Conservation (phyloP, 2,113 vertebrate species). For the Muntiacus muntjak region DNA sequence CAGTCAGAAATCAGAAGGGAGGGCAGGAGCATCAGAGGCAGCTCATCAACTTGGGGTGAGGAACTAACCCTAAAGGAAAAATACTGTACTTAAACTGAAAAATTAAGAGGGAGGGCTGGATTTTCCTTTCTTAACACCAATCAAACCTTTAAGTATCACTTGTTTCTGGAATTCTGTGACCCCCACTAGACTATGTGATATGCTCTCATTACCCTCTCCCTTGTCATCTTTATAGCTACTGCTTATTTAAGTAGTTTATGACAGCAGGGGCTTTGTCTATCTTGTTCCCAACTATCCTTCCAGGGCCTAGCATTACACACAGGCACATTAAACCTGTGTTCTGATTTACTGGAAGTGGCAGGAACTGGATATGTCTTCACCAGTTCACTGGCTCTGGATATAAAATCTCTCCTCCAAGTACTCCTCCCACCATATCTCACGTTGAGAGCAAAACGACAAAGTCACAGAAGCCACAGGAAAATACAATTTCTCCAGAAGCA, state of each 20-base stretch:
- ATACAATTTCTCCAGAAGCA: not conserved
- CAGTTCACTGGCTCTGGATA: not conserved
- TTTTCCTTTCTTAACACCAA: not conserved
- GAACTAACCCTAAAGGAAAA: not conserved
- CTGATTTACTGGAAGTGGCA: not conserved
- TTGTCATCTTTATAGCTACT: not conserved
- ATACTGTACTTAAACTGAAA: not conserved
- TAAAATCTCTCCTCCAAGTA: not conserved
- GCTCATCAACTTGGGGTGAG: not conserved
- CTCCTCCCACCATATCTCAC: not conserved
- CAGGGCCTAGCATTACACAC: not conserved
- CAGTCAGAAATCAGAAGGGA: not conserved
- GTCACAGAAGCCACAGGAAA: constrained; percentile 12
- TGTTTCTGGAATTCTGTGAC: not conserved
- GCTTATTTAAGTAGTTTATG: not conserved
- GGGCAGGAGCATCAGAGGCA: not conserved
- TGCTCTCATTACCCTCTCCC: not conserved
- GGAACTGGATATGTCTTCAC: not conserved
- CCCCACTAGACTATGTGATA: not conserved
- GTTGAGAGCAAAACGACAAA: constrained; percentile 8
- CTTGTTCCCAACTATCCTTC: not conserved
- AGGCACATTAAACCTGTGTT: not conserved
- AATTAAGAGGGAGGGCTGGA: not conserved
- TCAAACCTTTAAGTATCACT: not conserved
- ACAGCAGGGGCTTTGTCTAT: not conserved